A percentile compares a stretch with the other conserved stretches of the same genome.
These are phyloP conservation scores for Salvelinus namaycush DNA, from an alignment of 2,113 vertebrate species.

Conservation along the genomic window DNA sequence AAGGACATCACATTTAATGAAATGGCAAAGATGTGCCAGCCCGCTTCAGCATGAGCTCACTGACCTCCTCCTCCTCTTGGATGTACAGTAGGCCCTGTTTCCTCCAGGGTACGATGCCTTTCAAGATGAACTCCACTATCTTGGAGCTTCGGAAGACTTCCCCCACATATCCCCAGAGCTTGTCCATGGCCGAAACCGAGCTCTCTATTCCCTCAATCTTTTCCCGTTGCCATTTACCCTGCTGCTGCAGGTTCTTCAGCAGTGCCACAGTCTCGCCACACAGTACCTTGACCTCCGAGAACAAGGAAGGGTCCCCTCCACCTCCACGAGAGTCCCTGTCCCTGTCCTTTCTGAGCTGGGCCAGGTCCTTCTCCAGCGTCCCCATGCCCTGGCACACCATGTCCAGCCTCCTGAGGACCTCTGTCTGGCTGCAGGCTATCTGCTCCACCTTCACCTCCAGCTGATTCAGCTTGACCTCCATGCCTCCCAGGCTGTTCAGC, in stretches of 20 bases:
- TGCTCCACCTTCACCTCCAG: slow-evolving; percentile 81
- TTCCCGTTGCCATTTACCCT: slow-evolving; percentile 71
- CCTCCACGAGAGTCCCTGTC: slow-evolving; percentile 3
- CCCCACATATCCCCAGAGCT: slow-evolving; percentile 75
- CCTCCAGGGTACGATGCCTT: slow-evolving; percentile 78
- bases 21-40: neutral
- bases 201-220: slow-evolving; percentile 79
- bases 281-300: slow-evolving; percentile 47
- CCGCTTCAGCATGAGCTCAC: slow-evolving; percentile 48
- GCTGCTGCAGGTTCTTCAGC: slow-evolving; percentile 71
- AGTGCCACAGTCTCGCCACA: slow-evolving; percentile 76
- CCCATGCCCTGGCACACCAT: slow-evolving; percentile 69
- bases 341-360: slow-evolving; percentile 45
- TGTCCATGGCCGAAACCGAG: slow-evolving; percentile 76
- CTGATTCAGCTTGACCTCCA: slow-evolving; percentile 78
- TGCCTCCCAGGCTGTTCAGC: slow-evolving; percentile 56
- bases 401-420: slow-evolving; percentile 77
- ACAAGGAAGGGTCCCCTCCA: slow-evolving; percentile 29
- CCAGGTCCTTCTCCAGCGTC: slow-evolving; percentile 71
- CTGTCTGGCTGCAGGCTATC: slow-evolving; percentile 75
- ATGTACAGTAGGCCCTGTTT: slow-evolving; percentile 67
- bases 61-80: slow-evolving; percentile 70
- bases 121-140: slow-evolving; percentile 81
- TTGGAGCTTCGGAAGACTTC: slow-evolving; percentile 80
- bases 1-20: neutral